Evolutionary conservation across 2,113 vertebrate species (phyloP).

Genomic region (Anseranas semipalmata): DNA sequence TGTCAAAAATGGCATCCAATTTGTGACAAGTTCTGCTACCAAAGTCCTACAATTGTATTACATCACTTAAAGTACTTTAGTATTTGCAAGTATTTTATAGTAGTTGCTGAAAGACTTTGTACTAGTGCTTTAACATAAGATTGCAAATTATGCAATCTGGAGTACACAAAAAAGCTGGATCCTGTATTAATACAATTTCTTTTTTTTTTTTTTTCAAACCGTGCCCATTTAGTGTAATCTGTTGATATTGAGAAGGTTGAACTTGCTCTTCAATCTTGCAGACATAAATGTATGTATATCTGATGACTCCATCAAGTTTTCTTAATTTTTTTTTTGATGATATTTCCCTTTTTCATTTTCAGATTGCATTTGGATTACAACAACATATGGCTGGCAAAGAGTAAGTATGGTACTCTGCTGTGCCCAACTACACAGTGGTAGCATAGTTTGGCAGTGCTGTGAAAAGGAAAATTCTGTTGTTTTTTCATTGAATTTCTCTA

Average conservation of each 20-base stretch:
- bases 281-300: fast-evolving
- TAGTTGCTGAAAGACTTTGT: not conserved
- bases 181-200: not conserved
- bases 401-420: not conserved
- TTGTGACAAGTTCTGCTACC: not conserved
- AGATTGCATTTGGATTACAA: not conserved
- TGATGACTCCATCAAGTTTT: not conserved
- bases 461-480: not conserved
- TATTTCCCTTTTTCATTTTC: not conserved
- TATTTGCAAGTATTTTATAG: not conserved
- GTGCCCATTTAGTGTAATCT: fast-evolving
- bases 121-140: not conserved
- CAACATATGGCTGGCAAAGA: not conserved
- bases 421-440: fast-evolving
- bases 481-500: not conserved
- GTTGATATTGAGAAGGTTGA: not conserved
- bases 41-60: not conserved
- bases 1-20: not conserved
- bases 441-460: not conserved
- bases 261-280: not conserved
- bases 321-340: not conserved
- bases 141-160: not conserved
- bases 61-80: not conserved
- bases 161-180: fast-evolving
- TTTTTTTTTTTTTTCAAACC: too few relatives aligned